Conservation (phyloP, 2,888 invertebrate species). For the Metopia argyrocephala region DNA sequence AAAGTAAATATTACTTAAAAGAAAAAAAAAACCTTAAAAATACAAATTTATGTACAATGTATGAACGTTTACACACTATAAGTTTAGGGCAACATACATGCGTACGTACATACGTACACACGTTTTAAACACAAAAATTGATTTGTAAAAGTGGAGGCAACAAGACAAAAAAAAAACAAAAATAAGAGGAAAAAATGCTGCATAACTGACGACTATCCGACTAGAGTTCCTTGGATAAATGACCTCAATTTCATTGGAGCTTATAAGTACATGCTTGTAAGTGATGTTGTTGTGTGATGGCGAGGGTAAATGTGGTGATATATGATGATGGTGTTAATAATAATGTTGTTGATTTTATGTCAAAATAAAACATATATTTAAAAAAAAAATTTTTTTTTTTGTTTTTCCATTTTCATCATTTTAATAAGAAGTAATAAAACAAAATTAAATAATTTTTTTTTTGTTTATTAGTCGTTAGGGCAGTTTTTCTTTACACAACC, state of each 20-base stretch:
- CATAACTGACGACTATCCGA: constrained; percentile 39
- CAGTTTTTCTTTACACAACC: neutral
- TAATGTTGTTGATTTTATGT: constrained; percentile 44
- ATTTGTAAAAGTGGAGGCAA: neutral
- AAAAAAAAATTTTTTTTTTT: neutral
- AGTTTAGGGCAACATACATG: neutral
- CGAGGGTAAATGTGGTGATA: neutral
- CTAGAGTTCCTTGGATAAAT: constrained; percentile 60
- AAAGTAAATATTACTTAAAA: neutral
- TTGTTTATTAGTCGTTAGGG: no score
- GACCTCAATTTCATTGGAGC: constrained; percentile 53
- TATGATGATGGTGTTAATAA: neutral
- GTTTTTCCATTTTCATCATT: neutral
- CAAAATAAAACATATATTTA: constrained; percentile 40
- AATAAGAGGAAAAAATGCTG: no score
- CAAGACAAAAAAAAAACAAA: neutral
- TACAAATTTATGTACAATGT: no score
- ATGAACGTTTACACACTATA: neutral
- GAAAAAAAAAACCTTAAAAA: constrained; percentile 7
- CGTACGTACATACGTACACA: neutral
- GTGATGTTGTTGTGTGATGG: constrained; percentile 1
- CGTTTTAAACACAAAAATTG: neutral
- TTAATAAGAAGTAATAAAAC: no score
- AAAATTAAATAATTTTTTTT: no score
- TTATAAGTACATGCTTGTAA: constrained; percentile 1